Conservation (phyloP, 2,113 vertebrate species). For the Heterotilapia buettikoferi region DNA sequence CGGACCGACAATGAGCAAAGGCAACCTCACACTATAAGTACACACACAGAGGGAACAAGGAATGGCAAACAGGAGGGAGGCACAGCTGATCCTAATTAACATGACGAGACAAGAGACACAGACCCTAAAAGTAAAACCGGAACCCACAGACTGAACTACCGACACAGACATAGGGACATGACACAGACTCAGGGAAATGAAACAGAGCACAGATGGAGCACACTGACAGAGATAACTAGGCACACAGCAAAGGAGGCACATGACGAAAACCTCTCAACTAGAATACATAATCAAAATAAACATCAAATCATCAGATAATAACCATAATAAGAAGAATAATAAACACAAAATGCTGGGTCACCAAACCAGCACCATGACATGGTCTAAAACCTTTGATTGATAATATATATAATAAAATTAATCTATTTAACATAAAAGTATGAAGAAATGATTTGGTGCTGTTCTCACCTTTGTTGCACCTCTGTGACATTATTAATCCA, state of each 20-base stretch:
- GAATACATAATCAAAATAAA: background rate
- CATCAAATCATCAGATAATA: background rate
- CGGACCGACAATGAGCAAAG: background rate
- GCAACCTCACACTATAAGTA: background rate
- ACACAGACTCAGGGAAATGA: background rate
- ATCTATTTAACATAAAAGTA: fast-evolving
- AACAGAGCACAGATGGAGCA: background rate
- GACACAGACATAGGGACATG: background rate
- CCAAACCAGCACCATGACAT: background rate
- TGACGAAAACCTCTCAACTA: background rate
- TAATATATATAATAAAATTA: background rate
- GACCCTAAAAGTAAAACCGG: background rate
- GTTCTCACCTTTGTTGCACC: background rate
- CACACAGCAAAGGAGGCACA: background rate
- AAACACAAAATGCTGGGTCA: background rate
- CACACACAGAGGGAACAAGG: background rate
- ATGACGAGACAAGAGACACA: background rate
- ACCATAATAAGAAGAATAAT: fast-evolving
- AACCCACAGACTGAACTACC: background rate
- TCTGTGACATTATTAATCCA: conserved; percentile 48
- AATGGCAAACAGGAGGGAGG: background rate
- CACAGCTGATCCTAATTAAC: background rate
- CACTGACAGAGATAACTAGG: background rate
- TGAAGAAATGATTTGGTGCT: background rate
- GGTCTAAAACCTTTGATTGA: background rate